These are phyloP conservation scores for Heterodera schachtii DNA, from an alignment of 1,140 invertebrate genomes.

Conservation along the genomic window DNA sequence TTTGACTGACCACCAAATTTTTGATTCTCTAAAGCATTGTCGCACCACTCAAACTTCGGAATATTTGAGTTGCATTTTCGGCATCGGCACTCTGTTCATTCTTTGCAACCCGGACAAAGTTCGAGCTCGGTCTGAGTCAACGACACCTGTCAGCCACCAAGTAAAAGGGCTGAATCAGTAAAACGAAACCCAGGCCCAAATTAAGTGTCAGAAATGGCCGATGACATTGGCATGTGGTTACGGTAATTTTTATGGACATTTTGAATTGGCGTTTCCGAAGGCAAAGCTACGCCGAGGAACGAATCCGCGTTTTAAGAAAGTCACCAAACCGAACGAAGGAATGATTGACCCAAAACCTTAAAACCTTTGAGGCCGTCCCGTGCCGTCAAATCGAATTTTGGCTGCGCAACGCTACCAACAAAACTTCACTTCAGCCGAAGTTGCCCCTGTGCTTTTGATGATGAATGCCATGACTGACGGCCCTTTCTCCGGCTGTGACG, in stretches of 20 bases:
- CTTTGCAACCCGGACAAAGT: conserved; percentile 54
- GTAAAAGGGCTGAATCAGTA: not conserved
- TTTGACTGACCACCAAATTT: conserved; percentile 52
- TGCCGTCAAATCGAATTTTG: conserved; percentile 50
- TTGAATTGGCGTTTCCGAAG: too few species aligned
- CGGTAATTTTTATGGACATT: conserved; percentile 8
- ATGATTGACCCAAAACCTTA: not conserved
- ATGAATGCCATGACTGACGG: conserved; percentile 40
- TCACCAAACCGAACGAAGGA: not conserved
- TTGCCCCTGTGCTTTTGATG: conserved; percentile 46
- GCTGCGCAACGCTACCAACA: conserved; percentile 44
- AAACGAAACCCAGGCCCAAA: not conserved
- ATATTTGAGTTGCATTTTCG: conserved; percentile 55
- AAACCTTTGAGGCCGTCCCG: conserved; percentile 13
- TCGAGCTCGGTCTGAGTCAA: conserved; percentile 32
- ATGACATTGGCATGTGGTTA: conserved; percentile 56
- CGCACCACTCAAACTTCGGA: conserved; percentile 52
- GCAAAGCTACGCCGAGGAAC: too few species aligned
- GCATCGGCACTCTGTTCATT: conserved; percentile 54
- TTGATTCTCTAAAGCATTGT: conserved; percentile 36
- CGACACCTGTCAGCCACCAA: conserved; percentile 45
- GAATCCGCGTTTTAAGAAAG: too few species aligned
- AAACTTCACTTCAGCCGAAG: conserved; percentile 33
- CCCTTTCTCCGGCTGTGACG: conserved; percentile 34
- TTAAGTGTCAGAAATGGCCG: conserved; percentile 53